phyloP scores from a whole-genome alignment of 2,113 vertebrate species.

The Varanus komodoensis region DNA sequence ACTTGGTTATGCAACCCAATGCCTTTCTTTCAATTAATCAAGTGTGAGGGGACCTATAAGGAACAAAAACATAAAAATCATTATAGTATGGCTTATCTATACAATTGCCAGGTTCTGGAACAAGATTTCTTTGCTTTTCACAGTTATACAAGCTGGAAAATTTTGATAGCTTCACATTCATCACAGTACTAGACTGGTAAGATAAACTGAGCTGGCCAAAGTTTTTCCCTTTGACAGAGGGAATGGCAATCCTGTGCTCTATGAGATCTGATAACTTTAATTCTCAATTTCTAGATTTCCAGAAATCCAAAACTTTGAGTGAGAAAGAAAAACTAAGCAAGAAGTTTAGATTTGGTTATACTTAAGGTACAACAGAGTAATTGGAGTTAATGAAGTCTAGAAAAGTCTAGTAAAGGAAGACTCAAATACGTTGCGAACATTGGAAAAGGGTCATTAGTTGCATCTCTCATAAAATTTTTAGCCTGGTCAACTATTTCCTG shows the following conservation, averaged over 20 bases:
- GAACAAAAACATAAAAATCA: not conserved
- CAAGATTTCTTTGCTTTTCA: not conserved
- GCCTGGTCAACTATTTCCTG: slow-evolving; percentile 23
- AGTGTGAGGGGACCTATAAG: not conserved
- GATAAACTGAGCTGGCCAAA: not conserved
- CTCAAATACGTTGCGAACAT: not conserved
- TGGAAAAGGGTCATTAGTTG: not conserved
- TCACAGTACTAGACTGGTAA: not conserved
- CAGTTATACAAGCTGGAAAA: too few relatives aligned
- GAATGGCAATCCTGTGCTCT: not conserved
- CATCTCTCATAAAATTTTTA: not conserved
- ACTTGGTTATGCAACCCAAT: not conserved
- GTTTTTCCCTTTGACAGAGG: not conserved
- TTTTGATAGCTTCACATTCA: not conserved
- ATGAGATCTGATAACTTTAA: not conserved
- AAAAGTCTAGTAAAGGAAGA: not conserved
- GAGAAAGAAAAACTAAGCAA: not conserved
- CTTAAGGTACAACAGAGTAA: not conserved
- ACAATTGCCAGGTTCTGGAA: not conserved
- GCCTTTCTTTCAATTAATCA: not conserved
- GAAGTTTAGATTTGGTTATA: not conserved
- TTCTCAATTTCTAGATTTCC: not conserved
- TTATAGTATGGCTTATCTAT: not conserved
- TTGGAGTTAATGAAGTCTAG: not conserved
- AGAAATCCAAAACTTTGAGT: not conserved